A percentile compares a stretch with the other conserved stretches of the same genome.
phyloP scores from a whole-genome alignment of 1,140 invertebrate genomes.

The Drosophila tani region DNA sequence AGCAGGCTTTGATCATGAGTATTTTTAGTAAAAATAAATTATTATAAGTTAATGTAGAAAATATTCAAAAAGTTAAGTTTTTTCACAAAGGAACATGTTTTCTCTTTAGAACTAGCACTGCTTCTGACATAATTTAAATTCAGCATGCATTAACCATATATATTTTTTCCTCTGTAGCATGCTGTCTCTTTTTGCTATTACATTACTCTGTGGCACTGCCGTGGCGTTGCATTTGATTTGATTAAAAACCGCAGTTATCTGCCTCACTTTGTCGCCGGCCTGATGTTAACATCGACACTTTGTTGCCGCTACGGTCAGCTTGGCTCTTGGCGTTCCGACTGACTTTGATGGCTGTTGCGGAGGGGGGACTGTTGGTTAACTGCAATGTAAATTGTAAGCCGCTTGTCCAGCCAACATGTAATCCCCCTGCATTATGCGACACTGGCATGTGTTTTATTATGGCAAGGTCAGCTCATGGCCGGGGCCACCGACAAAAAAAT shows the following conservation, averaged over 20 bases:
- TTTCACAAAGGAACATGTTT: not conserved
- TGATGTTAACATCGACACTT: constrained; percentile 72
- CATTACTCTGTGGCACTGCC: constrained; percentile 52
- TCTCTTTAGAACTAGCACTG: not conserved
- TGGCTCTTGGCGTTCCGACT: constrained; percentile 14
- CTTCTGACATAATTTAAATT: no score
- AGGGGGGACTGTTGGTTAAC: constrained; percentile 22
- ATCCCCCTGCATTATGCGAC: constrained; percentile 45
- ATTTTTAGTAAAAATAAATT: no score
- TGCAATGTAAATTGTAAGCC: constrained; percentile 47
- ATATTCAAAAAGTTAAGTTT: no score
- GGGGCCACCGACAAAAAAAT: constrained; percentile 9
- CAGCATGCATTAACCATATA: no score
- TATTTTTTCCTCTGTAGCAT: constrained; percentile 13
- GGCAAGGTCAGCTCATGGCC: constrained; percentile 62
- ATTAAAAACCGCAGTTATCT: constrained; percentile 82
- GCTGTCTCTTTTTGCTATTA: constrained; percentile 44
- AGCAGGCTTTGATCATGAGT: no score
- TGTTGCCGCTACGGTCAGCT: constrained; percentile 45
- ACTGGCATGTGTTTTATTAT: constrained; percentile 43
- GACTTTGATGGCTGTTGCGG: constrained; percentile 5
- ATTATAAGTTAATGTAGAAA: no score
- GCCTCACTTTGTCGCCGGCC: constrained; percentile 70
- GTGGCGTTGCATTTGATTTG: constrained; percentile 73
- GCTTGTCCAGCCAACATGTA: constrained; percentile 41